Conservation (phyloP, 2,797 vertebrate species). For the Discoglossus pictus region DNA sequence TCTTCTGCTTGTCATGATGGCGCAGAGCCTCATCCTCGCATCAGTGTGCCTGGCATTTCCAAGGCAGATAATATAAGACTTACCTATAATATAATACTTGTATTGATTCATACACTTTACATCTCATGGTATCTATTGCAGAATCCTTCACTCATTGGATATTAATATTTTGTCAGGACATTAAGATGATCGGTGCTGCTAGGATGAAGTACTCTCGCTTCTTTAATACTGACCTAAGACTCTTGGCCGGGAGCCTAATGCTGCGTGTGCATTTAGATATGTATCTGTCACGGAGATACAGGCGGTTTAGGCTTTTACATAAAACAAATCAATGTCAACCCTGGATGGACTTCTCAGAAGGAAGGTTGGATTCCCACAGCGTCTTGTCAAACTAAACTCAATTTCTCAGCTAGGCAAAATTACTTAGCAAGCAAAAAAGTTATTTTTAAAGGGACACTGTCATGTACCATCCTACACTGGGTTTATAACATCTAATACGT, state of each 20-base stretch:
- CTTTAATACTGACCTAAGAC: slow-evolving; percentile 11
- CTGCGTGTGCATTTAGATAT: slow-evolving; percentile 17
- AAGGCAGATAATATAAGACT: not conserved
- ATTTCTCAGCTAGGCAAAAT: not conserved
- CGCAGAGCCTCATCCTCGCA: too few relatives aligned
- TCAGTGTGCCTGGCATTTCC: not conserved
- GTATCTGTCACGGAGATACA: not conserved
- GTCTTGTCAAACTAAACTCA: not conserved
- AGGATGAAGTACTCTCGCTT: not conserved
- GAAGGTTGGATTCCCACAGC: not conserved
- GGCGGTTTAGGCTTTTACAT: not conserved
- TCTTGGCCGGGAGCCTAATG: slow-evolving; percentile 39
- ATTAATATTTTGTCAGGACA: slow-evolving; percentile 10
- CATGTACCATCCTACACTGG: too few relatives aligned
- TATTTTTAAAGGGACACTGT: too few relatives aligned
- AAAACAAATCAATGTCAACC: not conserved
- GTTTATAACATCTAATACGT: too few relatives aligned
- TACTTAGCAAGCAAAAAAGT: too few relatives aligned
- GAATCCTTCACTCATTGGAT: not conserved
- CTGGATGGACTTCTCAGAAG: slow-evolving; percentile 5
- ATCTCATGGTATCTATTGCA: too few relatives aligned
- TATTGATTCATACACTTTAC: slow-evolving; percentile 7
- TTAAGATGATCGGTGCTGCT: slow-evolving; percentile 16
- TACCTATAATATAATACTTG: slow-evolving; percentile 3
- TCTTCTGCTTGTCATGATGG: too few relatives aligned